Base-by-base conservation (phyloP, 1,140 invertebrate genomes). In the Lucilia cuprina region DNA sequence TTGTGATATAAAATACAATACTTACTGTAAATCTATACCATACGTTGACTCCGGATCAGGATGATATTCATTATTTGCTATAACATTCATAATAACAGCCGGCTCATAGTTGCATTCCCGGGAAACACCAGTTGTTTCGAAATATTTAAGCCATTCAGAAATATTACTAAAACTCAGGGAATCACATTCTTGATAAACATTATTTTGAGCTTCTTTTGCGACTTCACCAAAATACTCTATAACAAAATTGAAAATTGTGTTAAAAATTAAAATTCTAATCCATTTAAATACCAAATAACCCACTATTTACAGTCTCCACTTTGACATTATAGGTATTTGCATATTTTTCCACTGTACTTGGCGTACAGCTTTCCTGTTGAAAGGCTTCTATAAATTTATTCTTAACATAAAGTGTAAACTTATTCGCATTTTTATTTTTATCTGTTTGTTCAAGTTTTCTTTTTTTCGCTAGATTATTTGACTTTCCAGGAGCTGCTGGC, bases 121-220 rank as follows among this genome's bases (percentile, higher is more conserved):
- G 1, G 85, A 50, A 2, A 88, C 77, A 0, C 86, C 60, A 17
- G 85, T 74, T 0, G 35, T 50, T 47, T 86, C 85, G 47, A 90
- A 75, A n/a, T 88, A 41, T 12, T 89, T 65, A 41, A 90, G 82
- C 89, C 89, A 90, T n/a, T 88, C 75, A 80, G 84, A 86, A 5
- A 89, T 88, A 77, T 87, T 88, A 70, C 74, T 86, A 12, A 90
- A 75, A n/a, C 87, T 86, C 0, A 87, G 77, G 12, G 88, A 90
- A 25, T 88, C 84, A n/a, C 85, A 88, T 14, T 88, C 87, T 7
- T 84, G 83, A 30, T 83, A 78, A 0, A 89, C 84, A 35, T 74
- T 83, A 14, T 34, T 8, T 47, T 86, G 60, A 3, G 84, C 84
- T 60, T 60, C 49, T 25, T 82, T 55, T 0, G 74, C 74, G 14